Base-by-base conservation (phyloP, 2,113 vertebrate species). In the Manacus vitellinus region DNA sequence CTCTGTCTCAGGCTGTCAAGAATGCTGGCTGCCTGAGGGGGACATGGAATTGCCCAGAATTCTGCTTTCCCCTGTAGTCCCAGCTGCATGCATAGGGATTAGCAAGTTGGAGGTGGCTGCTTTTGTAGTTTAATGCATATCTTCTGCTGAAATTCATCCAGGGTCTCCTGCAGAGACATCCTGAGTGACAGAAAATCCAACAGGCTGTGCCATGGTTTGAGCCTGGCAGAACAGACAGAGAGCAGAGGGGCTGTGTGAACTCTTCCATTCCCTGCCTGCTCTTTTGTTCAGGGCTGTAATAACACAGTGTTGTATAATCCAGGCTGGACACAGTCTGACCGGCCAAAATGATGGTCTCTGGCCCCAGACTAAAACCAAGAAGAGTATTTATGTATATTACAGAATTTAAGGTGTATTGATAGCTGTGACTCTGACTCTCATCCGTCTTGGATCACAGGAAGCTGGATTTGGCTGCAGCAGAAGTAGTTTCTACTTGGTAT, bases 21-120 rank as follows among this genome's bases (percentile, higher is more conserved):
- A 14, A 3, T 1, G 10, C 28, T 44, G 75, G 24, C 11, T 0
- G 1, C 8, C 67, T 30, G 52, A 2, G 1, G 3, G 17, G 20
- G 23, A 3, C 5, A 33, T 6, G 11, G n/a, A 33, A 31, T 6
- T 62, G 37, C 75, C 6, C 3, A 2, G 27, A 24, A 3, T 43
- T 49, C 52, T 39, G 7, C 82, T 28, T 33, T 55, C n/a, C 19
- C n/a, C 39, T 47, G 62, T 56, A 19, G 54, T 7, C 37, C 7
- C 41, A 75, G 71, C 71, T 71, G 37, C 28, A 11, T 3, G 1
- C 1, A 4, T 1, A 2, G 17, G n/a, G 79, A 24, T 44, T 41
- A 75, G 75, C 35, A 41, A 41, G 35, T 1, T 22, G 39, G 56
- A 61, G 0, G 10, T 11, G 18, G 39, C 21, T 89, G 43, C 44